Base-by-base conservation (phyloP, 2,888 invertebrate genomes). In the Ophion ellenae region DNA sequence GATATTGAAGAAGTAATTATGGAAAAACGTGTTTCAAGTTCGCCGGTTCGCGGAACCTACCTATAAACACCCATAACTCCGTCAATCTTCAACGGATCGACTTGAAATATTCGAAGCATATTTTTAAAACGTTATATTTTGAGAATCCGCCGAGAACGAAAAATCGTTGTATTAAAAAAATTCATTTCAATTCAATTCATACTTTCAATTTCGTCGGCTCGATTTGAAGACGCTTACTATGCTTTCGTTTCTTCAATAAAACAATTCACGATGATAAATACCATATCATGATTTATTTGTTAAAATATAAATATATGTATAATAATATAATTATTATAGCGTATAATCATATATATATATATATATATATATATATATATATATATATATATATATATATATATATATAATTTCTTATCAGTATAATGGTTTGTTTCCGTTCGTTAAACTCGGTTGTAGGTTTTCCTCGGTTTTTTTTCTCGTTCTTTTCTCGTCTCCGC, bases 261-360 rank as follows among this genome's bases (percentile, higher is more conserved):
- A 4, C 28, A 11, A n/a, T 36, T 32, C 11, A 85, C 82, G 79
- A 89, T 40, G 77, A 80, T 70, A 86, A 85, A 63, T 91, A 91
- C 90, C 91, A 88, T 91, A 90, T 91, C 91, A 91, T 92, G 87
- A 90, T 93, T 93, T 93, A 93, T 92, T 93, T 92, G 92, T 90
- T 93, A 93, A 93, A 93, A 93, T 92, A 93, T 93, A 92, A 93
- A 93, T 92, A 92, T 92, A 91, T 90, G 89, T 91, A 89, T 91
- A 90, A 88, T 89, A 88, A 85, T 88, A 88, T 88, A 87, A 87
- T 89, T 87, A 89, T 89, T 85, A 87, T 88, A 88, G 89, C 77
- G 86, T 90, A 91, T 90, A 91, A 91, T 91, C 86, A 90, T 91
- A 24, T 24, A 24, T 24, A 24, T 24, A 24, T 24, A 24, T 24